Conservation (phyloP, 2,888 invertebrate genomes). For the Hemithea aestivaria region DNA sequence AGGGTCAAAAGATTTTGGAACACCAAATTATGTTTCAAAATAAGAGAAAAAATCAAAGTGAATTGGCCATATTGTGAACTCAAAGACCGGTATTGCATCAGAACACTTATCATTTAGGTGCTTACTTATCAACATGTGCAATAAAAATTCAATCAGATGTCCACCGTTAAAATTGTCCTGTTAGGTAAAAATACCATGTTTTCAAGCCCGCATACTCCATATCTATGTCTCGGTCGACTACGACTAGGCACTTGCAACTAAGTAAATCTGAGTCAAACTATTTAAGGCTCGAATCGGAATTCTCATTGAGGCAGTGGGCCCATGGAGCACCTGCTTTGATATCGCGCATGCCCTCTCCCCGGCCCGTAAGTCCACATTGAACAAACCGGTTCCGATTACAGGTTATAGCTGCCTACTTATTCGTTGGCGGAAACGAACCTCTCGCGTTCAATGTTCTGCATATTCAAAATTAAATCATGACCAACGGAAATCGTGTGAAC, state of each 20-base stretch:
- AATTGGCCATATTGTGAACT: too few relatives aligned
- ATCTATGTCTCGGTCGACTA: constrained; percentile 13
- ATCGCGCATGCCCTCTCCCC: constrained; percentile 72
- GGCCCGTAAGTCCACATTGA: constrained; percentile 71
- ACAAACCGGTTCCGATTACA: constrained; percentile 76
- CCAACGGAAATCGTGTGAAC: constrained; percentile 21
- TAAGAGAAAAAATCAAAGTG: too few relatives aligned
- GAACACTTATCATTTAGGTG: too few relatives aligned
- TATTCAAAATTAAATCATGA: constrained; percentile 38
- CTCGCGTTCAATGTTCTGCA: constrained; percentile 57
- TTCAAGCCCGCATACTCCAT: too few relatives aligned
- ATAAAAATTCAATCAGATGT: too few relatives aligned
- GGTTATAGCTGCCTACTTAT: constrained; percentile 75
- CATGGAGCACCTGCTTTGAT: constrained; percentile 75
- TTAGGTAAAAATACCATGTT: too few relatives aligned
- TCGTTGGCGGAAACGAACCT: constrained; percentile 75
- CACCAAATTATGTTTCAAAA: too few relatives aligned
- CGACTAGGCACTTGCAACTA: constrained; percentile 30
- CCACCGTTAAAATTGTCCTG: too few relatives aligned
- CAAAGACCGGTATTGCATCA: too few relatives aligned
- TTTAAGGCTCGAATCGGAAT: constrained; percentile 66
- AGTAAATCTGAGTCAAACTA: constrained; percentile 58
- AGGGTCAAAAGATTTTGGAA: too few relatives aligned
- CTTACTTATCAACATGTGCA: too few relatives aligned
- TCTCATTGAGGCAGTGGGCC: constrained; percentile 72